Base-by-base conservation (phyloP, 2,113 vertebrate species). In the Notarius lentiginosus region DNA sequence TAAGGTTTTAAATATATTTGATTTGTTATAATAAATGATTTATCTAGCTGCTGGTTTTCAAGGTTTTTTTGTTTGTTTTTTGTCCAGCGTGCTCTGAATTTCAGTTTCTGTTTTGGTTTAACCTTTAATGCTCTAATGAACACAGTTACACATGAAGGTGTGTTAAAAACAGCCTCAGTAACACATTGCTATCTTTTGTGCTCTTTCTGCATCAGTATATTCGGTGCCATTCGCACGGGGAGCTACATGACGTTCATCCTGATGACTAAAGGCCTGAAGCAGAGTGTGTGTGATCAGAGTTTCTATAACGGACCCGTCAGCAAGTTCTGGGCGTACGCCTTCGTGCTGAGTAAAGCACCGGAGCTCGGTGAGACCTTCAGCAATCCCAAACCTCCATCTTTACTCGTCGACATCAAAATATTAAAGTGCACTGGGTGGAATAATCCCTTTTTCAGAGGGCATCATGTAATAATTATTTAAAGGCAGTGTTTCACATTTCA, bases 241-340 rank as follows among this genome's bases (percentile, higher is more conserved):
- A 97, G 97, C 94, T 99, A 96, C 90, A 99, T 99, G 98, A 95
- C 96, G 86, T 96, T 97, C 94, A 96, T 99, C 94, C 95, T 99
- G 96, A 98, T 98, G 97, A 97, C 96, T 90, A 99, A 98, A 96
- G 98, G 98, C 87, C 96, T 99, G 86, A 98, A 99, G 93, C 97
- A 98, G 93, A 99, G 98, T 14, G 98, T 99, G 58, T 99, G 98
- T 91, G 98, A 99, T 94, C 98, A 99, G 96, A 94, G 98, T 94
- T 99, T 99, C 95, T 99, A 99, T 96, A 97, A 97, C 89, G 98
- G 98, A 92, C 98, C 98, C 22, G 96, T 99, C 96, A 99, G 96
- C 97, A 99, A 99, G 95, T 99, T 99, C 95, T 99, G 98, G 98
- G 98, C 98, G 2, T 99, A 99, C 47, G 98, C 98, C 63, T 99